phyloP scores from a whole-genome alignment of 1,140 invertebrate species.

The Harlomillsia oculata region DNA sequence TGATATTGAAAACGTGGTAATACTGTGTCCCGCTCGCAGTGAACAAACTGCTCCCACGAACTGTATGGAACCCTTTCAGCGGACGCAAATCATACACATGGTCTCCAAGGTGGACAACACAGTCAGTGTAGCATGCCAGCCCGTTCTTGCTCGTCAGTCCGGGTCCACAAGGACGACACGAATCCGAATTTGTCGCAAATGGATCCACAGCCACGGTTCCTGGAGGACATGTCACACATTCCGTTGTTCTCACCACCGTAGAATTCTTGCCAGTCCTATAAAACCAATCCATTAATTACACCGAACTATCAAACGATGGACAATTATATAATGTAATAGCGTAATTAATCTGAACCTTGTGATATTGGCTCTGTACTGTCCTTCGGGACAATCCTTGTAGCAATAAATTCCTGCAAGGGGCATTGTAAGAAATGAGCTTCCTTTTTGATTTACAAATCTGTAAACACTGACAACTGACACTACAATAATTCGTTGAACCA shows the following conservation, averaged over 20 bases:
- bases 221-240: constrained; percentile 44
- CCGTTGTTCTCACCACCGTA: constrained; percentile 12
- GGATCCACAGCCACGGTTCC: constrained; percentile 45
- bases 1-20: constrained; percentile 51
- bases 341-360: background rate
- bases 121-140: constrained; percentile 41
- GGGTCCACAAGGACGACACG: constrained; percentile 48
- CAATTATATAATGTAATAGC: background rate
- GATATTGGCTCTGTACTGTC: constrained; percentile 10
- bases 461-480: no score
- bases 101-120: constrained; percentile 38
- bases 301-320: no score
- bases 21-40: constrained; percentile 51
- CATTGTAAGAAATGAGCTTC: no score
- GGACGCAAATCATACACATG: constrained; percentile 44
- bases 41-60: constrained; percentile 45
- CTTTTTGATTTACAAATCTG: no score
- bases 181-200: constrained; percentile 41
- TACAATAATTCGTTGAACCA: background rate
- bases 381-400: no score
- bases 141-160: constrained; percentile 41
- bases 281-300: no score
- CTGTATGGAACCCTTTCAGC: constrained; percentile 42
- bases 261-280: no score
- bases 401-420: no score